phyloP scores from a whole-genome alignment of 1,140 invertebrate species.

The Drosophila mauritiana region DNA sequence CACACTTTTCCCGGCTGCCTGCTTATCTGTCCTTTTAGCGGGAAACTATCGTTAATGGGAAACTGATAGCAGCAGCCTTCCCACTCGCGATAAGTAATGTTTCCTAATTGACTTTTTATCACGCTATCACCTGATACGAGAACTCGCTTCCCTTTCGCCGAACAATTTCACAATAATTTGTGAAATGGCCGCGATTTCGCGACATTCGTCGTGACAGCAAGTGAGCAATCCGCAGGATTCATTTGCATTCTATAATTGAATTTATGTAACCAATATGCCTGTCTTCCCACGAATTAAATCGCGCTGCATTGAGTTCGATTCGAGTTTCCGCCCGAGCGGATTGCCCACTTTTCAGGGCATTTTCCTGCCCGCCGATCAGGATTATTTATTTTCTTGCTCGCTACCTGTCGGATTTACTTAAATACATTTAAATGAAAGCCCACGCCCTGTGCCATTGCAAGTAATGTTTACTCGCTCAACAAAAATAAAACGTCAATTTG shows the following conservation, averaged over 20 bases:
- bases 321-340: background rate
- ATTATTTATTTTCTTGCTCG: background rate
- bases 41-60: constrained; percentile 21
- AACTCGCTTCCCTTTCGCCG: constrained; percentile 16
- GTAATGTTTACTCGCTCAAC: background rate
- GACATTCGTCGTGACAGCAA: constrained; percentile 13
- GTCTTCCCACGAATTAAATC: background rate
- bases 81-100: constrained; percentile 34
- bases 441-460: background rate
- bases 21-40: constrained; percentile 23
- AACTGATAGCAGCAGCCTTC: constrained; percentile 26
- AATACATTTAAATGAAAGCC: background rate
- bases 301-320: background rate
- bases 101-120: constrained; percentile 34
- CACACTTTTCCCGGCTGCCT: constrained; percentile 10
- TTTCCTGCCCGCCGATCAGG: background rate
- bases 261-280: constrained; percentile 15
- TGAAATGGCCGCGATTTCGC: constrained; percentile 13
- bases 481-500: constrained; percentile 7
- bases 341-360: constrained; percentile 1
- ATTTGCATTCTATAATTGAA: constrained; percentile 52
- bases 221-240: constrained; percentile 8
- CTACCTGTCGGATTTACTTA: constrained; percentile 17
- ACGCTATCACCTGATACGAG: constrained; percentile 26
- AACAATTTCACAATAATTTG: constrained; percentile 29